Evolutionary conservation across 2,888 invertebrate species (phyloP), one percentile per base, ranked within the genome.

Genomic region (Pyrgus malvae): DNA sequence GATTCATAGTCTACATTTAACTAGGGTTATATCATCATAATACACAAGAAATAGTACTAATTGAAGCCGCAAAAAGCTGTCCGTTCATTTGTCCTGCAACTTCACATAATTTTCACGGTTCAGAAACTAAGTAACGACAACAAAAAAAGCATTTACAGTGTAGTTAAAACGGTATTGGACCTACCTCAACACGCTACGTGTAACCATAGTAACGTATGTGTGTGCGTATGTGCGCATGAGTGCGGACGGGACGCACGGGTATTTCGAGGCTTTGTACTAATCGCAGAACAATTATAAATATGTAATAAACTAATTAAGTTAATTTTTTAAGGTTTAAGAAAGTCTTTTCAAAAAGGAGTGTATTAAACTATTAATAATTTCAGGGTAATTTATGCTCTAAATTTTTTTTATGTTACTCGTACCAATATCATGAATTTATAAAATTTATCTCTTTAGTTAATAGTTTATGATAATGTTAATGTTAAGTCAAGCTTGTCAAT

Each of bases 261-360:
- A 87, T 87, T 86, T 84, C 70, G 76, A 86, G 82, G 82, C 73
- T 68, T 45, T 58, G 77, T 77, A 86, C 66, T 41, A 83, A 41
- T 57, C 51, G 77, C 76, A 80, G 23, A 62, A 56, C 40, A 61
- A 58, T 29, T 21, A 46, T 11, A 2, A 4, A n/a, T 31, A 9
- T n/a, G 29, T 31, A 31, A 31, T 11, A 11, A 31, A 31, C 11
- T 2, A 31, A 31, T 12, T 3, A 31, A n/a, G n/a, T 7, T 31
- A 31, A 31, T 2, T 12, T 2, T 12, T 31, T 12, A 12, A 31
- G 31, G 6, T 5, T 1, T n/a, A n/a, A n/a, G n/a, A n/a, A n/a
- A n/a, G n/a, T n/a, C n/a, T n/a, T n/a, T n/a, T n/a, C n/a, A n/a
- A n/a, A n/a, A n/a, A n/a, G n/a, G n/a, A n/a, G n/a, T n/a, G n/a